phyloP scores from a whole-genome alignment of 2,888 invertebrate species.

The Troglohyphantes excavatus region DNA sequence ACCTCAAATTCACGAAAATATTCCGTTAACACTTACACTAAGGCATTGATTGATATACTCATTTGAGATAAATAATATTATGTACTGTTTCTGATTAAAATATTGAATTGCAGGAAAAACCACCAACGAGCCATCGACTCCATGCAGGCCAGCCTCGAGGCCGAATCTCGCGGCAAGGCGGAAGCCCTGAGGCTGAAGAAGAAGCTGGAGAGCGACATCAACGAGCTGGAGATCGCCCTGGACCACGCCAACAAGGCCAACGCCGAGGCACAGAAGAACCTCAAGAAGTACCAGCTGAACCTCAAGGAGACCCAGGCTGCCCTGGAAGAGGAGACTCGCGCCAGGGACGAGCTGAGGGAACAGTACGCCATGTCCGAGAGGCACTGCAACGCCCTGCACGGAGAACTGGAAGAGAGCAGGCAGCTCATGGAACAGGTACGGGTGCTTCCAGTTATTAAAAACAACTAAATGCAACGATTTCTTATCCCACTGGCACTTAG shows the following conservation, averaged over 20 bases:
- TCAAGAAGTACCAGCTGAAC: slow-evolving; percentile 99
- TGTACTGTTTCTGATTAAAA: no score
- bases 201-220: slow-evolving; percentile 99
- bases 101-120: slow-evolving; percentile 89
- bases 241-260: slow-evolving; percentile 99
- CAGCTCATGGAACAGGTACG: slow-evolving; percentile 95
- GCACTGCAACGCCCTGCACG: slow-evolving; percentile 97
- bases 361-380: slow-evolving; percentile 98
- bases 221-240: slow-evolving; percentile 98
- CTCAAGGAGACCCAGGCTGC: slow-evolving; percentile 97
- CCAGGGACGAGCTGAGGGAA: slow-evolving; percentile 98
- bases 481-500: no score
- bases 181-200: slow-evolving; percentile 99
- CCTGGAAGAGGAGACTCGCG: slow-evolving; percentile 98
- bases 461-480: no score
- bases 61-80: no score
- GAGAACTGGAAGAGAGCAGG: slow-evolving; percentile 98
- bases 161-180: slow-evolving; percentile 99
- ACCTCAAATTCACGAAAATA: no score
- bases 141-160: slow-evolving; percentile 99
- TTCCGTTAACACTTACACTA: no score
- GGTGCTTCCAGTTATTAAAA: no score
- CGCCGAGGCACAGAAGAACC: slow-evolving; percentile 99
- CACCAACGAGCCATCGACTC: slow-evolving; percentile 99
- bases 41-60: no score